Evolutionary conservation across 2,888 invertebrate species (phyloP), one percentile per base, ranked within the genome.

Genomic region (Coleophora deauratella): DNA sequence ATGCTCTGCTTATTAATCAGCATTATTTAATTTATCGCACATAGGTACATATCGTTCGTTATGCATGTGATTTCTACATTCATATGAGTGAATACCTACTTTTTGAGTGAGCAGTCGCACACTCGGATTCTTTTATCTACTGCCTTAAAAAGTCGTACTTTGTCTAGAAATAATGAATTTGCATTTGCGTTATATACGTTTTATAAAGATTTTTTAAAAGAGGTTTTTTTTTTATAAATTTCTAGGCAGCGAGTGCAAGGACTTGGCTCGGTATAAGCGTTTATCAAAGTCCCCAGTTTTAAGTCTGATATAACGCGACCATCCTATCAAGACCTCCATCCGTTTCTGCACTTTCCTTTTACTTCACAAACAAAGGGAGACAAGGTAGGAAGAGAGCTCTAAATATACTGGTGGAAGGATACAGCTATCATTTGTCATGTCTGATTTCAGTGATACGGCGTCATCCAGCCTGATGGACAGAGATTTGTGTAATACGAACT

Each of bases 1-100:
- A 75, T 77, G 84, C 59, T 54, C 57, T 50, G 84, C 65, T 72
- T 82, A 79, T 77, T 81, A 84, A 84, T 69, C 69, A 81, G 76
- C 55, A 65, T 79, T 76, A 68, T 79, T 81, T 79, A 30, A n/a
- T n/a, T n/a, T n/a, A n/a, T 27, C 40, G n/a, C 10, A 33, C 37
- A n/a, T n/a, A n/a, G n/a, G n/a, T n/a, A n/a, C n/a, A n/a, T n/a
- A n/a, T n/a, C n/a, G n/a, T n/a, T n/a, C n/a, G n/a, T n/a, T n/a
- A n/a, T n/a, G n/a, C n/a, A n/a, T n/a, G n/a, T n/a, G n/a, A n/a
- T n/a, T n/a, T n/a, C n/a, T n/a, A n/a, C n/a, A n/a, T n/a, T n/a
- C n/a, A n/a, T n/a, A n/a, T n/a, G n/a, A n/a, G n/a, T n/a, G n/a
- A n/a, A n/a, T n/a, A n/a, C n/a, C n/a, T n/a, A n/a, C n/a, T n/a